Evolutionary conservation across 1,140 invertebrate genomes (phyloP), one percentile per base, ranked within the genome.

Genomic region (Papilio glaucus): DNA sequence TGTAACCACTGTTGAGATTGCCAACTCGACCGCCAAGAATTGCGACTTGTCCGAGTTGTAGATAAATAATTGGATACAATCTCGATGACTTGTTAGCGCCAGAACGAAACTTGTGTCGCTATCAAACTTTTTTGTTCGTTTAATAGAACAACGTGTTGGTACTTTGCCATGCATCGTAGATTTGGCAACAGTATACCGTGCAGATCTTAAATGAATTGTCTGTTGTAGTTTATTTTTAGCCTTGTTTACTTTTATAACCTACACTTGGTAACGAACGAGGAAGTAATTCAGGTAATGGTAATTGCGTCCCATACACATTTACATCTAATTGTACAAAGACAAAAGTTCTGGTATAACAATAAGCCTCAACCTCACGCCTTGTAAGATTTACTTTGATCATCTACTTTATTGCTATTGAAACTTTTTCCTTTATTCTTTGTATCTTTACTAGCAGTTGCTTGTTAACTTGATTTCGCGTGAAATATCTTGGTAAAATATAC

Each of bases 171-270:
- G 9, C 24, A 21, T 49, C 42, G 18, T 21, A 13, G 1, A 57
- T 57, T 57, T 57, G 49, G 49, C 49, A 57, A 18, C 21, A 12
- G 21, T 24, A 33, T n/a, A 18, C 18, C 45, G 24, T 57, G 18
- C 18, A 21, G 18, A 8, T 57, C 21, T 57, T 49, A 9, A 15
- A 42, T 45, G 5, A n/a, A n/a, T n/a, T n/a, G 21, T 57, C 18
- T 57, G 4, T 57, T 26, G 4, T 26, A 57, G 21, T 26, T 10
- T 57, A 57, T 24, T 12, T 57, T 24, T 57, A 57, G 49, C 49
- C 21, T 24, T 57, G 49, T 57, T 57, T 57, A 57, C 15, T 57
- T 57, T 57, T 57, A 57, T 57, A 15, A 49, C 10, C 1, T 21
- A 13, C 49, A 57, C 18, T 24, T 57, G 24, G 49, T 26, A 57